Conservation (phyloP, 2,113 vertebrate genomes). For the Stictonetta naevosa region DNA sequence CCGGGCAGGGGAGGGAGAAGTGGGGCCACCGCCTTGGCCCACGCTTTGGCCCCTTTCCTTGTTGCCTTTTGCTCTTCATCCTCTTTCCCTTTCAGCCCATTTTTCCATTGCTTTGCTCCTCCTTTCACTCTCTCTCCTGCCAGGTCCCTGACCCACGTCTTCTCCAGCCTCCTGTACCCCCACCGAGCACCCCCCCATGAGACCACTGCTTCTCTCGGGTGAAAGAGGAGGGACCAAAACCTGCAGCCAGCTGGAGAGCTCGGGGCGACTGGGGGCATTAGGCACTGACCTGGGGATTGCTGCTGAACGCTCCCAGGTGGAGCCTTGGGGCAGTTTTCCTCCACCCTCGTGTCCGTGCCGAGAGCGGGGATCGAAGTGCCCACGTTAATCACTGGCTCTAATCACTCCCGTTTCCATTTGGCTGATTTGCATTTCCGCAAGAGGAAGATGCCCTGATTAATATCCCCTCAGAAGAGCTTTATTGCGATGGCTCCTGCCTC, state of each 20-base stretch:
- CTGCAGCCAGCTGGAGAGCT: neutral
- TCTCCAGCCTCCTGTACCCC: neutral
- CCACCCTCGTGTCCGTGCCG: fast-evolving
- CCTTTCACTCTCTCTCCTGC: neutral
- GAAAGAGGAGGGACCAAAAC: neutral
- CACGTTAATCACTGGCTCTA: constrained; percentile 26
- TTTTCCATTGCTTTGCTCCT: fast-evolving
- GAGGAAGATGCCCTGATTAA: constrained; percentile 74
- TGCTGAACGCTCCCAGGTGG: neutral
- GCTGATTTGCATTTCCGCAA: constrained; percentile 68
- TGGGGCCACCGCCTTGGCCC: neutral
- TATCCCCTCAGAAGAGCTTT: constrained; percentile 70
- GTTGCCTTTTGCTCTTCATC: neutral
- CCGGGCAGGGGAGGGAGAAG: neutral
- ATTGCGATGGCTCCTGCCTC: constrained; percentile 61
- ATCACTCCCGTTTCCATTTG: constrained; percentile 50
- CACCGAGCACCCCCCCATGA: neutral
- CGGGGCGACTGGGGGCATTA: neutral
- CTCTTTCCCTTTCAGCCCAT: neutral
- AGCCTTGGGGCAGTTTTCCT: neutral
- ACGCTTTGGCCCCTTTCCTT: neutral
- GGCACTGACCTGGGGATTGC: neutral
- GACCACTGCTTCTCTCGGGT: neutral
- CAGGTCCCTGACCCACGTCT: fast-evolving
- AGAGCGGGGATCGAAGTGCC: neutral